Conservation (phyloP, 1,140 invertebrate genomes). For the Bilobella aurantiaca region DNA sequence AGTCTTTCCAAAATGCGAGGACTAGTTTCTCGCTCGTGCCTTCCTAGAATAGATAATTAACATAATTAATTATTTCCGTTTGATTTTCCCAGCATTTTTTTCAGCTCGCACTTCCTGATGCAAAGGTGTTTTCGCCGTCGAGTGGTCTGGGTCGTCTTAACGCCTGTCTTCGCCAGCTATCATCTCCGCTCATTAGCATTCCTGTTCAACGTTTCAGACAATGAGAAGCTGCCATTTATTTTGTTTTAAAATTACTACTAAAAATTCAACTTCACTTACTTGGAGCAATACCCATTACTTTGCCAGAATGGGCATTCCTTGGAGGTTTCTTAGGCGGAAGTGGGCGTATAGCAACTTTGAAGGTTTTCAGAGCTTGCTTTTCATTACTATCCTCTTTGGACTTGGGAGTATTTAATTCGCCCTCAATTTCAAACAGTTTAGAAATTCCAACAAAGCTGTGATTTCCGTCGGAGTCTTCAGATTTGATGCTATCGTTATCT, state of each 20-base stretch:
- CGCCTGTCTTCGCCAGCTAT: no score
- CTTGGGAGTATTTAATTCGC: background rate
- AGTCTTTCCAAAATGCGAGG: constrained; percentile 33
- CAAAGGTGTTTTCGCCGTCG: no score
- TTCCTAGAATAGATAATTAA: constrained; percentile 13
- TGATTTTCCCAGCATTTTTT: no score
- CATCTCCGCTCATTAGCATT: no score
- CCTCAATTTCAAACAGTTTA: background rate
- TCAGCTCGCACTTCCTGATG: no score
- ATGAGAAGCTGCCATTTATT: no score
- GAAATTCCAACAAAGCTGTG: constrained; percentile 40
- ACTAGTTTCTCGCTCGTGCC: constrained; percentile 27
- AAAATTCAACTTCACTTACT: background rate
- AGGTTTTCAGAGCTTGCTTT: background rate
- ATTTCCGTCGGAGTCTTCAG: constrained; percentile 29
- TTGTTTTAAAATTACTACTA: no score
- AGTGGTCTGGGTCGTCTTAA: no score
- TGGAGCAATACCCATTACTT: background rate
- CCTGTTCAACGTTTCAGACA: no score
- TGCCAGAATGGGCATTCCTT: background rate
- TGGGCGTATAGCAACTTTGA: background rate
- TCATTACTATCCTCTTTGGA: background rate
- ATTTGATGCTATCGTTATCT: constrained; percentile 27
- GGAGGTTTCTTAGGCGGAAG: constrained; percentile 1
- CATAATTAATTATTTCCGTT: no score